Conservation (phyloP, 64 coral and sea anemone genomes). For the Porites lutea region DNA sequence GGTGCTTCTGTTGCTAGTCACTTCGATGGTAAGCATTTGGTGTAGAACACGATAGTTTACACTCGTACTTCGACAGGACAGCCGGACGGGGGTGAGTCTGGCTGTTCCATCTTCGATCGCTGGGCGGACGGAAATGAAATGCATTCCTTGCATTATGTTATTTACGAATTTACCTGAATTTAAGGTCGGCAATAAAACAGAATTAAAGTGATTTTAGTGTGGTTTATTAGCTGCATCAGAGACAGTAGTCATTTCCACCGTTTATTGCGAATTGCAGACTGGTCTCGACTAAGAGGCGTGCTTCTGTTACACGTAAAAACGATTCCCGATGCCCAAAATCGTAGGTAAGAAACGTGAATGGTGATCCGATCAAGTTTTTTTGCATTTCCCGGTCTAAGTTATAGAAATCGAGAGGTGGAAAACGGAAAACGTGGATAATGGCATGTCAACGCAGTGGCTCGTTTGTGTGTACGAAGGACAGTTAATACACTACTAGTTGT, state of each 20-base stretch:
- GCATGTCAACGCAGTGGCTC: neutral
- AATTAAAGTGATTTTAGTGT: neutral
- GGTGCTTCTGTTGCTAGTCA: too few species aligned
- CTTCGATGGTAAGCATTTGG: too few species aligned
- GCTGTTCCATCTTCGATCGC: too few species aligned
- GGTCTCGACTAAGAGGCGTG: neutral
- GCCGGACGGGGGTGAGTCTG: too few species aligned
- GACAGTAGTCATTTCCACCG: neutral
- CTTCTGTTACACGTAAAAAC: neutral
- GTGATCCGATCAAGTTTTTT: neutral
- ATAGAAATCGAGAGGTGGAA: neutral
- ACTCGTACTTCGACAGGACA: too few species aligned
- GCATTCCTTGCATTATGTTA: too few species aligned
- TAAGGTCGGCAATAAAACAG: neutral
- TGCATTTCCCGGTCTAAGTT: neutral
- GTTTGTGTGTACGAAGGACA: neutral
- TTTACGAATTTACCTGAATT: neutral
- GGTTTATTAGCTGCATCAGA: neutral
- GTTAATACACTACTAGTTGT: neutral
- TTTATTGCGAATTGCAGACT: neutral
- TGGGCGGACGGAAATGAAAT: too few species aligned
- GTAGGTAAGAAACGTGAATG: too few species aligned
- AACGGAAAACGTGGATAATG: neutral
- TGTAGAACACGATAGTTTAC: too few species aligned
- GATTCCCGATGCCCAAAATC: neutral